Percentiles rank a stretch among this genome's conserved stretches.
Conservation (phyloP, 2,888 invertebrate species). For the Nemapogon koenigi region DNA sequence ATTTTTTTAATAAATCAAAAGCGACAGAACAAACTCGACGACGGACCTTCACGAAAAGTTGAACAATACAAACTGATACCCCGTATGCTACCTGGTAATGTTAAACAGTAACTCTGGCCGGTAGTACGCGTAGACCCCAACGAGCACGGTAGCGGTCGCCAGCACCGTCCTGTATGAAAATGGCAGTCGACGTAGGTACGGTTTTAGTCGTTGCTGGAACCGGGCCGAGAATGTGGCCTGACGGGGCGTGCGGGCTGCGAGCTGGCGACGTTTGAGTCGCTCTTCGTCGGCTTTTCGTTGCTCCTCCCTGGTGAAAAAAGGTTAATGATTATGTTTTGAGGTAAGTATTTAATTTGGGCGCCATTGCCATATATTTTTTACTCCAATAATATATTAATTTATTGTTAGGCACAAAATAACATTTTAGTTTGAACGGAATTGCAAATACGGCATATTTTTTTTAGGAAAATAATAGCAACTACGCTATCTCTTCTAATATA, state of each 20-base stretch:
- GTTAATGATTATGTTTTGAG: no score
- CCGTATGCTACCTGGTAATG: constrained; percentile 46
- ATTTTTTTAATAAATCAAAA: no score
- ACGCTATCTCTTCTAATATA: no score
- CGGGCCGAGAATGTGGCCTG: constrained; percentile 17
- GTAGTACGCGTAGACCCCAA: constrained; percentile 67
- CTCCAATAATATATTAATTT: no score
- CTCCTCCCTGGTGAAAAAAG: constrained; percentile 54
- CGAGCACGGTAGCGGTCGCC: constrained; percentile 62
- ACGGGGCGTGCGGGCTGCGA: constrained; percentile 25
- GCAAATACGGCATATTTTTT: no score
- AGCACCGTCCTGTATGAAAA: constrained; percentile 49
- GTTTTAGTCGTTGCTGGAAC: constrained; percentile 23
- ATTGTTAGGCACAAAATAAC: no score
- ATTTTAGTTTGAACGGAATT: background rate
- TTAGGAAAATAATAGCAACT: no score
- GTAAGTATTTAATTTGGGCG: no score
- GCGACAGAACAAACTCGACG: no score
- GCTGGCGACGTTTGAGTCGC: constrained; percentile 45
- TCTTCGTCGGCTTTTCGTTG: constrained; percentile 66
- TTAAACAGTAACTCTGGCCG: constrained; percentile 47
- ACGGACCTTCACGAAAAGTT: constrained; percentile 25
- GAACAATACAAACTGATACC: constrained; percentile 50
- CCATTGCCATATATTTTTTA: no score
- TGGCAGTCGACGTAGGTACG: constrained; percentile 41